Evolutionary conservation across 2,888 invertebrate species (phyloP), one percentile per base, ranked within the genome.

Genomic region (Elmis aenea): DNA sequence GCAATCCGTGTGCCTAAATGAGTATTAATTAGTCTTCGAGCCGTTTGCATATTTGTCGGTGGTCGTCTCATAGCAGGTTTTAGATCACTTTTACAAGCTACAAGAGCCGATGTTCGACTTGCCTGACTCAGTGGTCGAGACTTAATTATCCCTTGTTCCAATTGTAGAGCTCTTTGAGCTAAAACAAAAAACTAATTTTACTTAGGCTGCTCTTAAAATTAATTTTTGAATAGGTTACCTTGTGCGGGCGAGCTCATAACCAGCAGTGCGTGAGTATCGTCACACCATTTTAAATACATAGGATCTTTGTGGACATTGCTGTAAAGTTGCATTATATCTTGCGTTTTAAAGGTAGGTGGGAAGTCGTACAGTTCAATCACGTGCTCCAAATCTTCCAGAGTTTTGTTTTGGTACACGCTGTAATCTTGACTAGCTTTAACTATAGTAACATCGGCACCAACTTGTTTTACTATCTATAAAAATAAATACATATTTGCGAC

Each of bases 61-160:
- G 67, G 67, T 32, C 67, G 49, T 48, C 64, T 65, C 64, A 67
- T 66, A 1, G 66, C 67, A 13, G 67, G 67, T 45, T 57, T 64
- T 27, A 67, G 50, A 42, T 65, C 66, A 11, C 50, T 49, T 39
- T 57, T 58, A 22, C 55, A 50, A 6, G 64, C 64, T 22, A 59
- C 57, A 33, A 57, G 53, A 32, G 56, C 37, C 2, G 66, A 55
- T 25, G 52, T 31, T 13, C 48, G 43, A 42, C 65, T 63, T 5
- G 64, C 66, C 22, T 53, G 48, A n/a, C 54, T 52, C 57, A 66
- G 60, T 9, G 64, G 61, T 9, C 67, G 58, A n/a, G 62, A 62
- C 54, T 66, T 66, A 15, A 67, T 63, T 6, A 67, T 45, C 2
- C 60, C 56, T 41, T 61, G 61, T 10, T 57, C 45, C 15, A 64